Evolutionary conservation across 2,888 invertebrate genomes (phyloP), one percentile per base, ranked within the genome.

Genomic region (Emmelina monodactyla): DNA sequence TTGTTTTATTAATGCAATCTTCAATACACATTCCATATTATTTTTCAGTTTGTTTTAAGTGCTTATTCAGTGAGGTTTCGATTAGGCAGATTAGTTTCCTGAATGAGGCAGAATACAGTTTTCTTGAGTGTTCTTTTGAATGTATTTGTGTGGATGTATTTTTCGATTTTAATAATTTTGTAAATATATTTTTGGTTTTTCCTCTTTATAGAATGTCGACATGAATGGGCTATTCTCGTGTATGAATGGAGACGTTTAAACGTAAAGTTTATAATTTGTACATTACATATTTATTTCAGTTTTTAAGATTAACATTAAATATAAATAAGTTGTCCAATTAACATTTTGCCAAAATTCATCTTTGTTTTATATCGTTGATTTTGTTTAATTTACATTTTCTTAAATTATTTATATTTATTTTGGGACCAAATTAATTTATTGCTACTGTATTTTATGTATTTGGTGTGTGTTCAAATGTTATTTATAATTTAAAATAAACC

Each of bases 381-480:
- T 64, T 60, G 58, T 67, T 66, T 60, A 55, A 56, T 58, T 65
- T 64, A 60, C 56, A 55, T 65, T 67, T 62, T 58, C 52, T 70
- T 70, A 71, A 66, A 68, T 69, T 71, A 68, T 75, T 68, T 68
- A 68, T 71, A 76, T 76, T 78, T 76, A 78, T 80, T 76, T 78
- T 62, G 79, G 78, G 80, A 81, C 73, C 75, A 82, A 81, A 79
- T 75, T 75, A 73, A 73, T 78, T 79, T 79, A 78, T 79, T 78
- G 65, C 66, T 58, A 70, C 7, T 4, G 59, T 58, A 57, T 64
- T 51, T 78, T 72, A 69, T 67, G 68, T 70, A 72, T 70, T 69
- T 40, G 64, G 65, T 72, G 75, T 60, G 62, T 73, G 69, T 75
- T 75, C 65, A 69, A 65, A 58, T 64, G 60, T 76, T 75, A 75